These are phyloP conservation scores for Melitaea cinxia DNA, from an alignment of 1,140 invertebrate genomes.

Conservation along the genomic window DNA sequence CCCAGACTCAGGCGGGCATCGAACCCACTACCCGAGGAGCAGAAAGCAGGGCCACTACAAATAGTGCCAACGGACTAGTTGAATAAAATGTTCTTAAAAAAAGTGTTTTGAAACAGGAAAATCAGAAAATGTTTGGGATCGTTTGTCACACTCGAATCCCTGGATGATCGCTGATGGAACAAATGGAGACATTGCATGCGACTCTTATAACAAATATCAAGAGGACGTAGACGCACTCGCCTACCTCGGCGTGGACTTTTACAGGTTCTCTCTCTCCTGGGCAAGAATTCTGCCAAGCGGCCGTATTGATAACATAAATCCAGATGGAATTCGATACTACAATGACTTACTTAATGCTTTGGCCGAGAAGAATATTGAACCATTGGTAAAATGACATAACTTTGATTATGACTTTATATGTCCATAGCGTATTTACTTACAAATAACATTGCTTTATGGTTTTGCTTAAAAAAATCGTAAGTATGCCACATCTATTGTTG, in stretches of 20 bases:
- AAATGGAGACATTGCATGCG: constrained; percentile 85
- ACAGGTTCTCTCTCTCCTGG: constrained; percentile 87
- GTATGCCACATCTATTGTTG: too few relatives aligned
- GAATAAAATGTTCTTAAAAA: too few relatives aligned
- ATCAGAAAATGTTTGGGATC: constrained; percentile 83
- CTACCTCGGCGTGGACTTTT: constrained; percentile 83
- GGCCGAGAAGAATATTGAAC: constrained; percentile 82
- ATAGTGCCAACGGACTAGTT: too few relatives aligned
- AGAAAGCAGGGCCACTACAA: too few relatives aligned
- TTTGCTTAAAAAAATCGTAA: too few relatives aligned
- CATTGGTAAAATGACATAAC: constrained; percentile 82
- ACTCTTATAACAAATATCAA: constrained; percentile 86
- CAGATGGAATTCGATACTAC: constrained; percentile 84
- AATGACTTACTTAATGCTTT: constrained; percentile 84
- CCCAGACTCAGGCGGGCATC: too few relatives aligned
- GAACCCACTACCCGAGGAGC: too few relatives aligned
- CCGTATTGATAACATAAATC: constrained; percentile 80
- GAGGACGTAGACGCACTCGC: constrained; percentile 85
- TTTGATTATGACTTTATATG: too few relatives aligned
- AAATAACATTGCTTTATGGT: too few relatives aligned
- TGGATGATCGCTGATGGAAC: constrained; percentile 81
- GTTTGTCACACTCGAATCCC: constrained; percentile 78
- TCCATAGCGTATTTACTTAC: too few relatives aligned
- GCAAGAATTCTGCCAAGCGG: constrained; percentile 84
- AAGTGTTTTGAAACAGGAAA: constrained; percentile 62